A percentile compares a stretch with the other conserved stretches of the same genome.
phyloP scores from a whole-genome alignment of 1,140 invertebrate species.

The Phocides pigmalion region DNA sequence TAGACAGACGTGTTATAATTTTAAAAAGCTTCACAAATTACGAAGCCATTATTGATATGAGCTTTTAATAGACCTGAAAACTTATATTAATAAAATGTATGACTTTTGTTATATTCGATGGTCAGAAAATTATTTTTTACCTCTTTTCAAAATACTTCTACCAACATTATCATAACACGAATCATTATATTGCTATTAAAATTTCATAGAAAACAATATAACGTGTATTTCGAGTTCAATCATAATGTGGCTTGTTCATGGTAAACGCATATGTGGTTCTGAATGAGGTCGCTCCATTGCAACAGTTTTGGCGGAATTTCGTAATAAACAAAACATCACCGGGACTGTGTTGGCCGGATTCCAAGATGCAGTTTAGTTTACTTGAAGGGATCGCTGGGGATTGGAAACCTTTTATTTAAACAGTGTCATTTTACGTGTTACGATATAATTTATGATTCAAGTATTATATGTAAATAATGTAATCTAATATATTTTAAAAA shows the following conservation, averaged over 20 bases:
- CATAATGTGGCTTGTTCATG: conserved; percentile 49
- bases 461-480: background rate
- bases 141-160: too few relatives aligned
- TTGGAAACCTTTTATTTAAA: conserved; percentile 43
- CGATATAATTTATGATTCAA: background rate
- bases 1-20: too few relatives aligned
- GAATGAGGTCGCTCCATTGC: conserved; percentile 71
- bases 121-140: too few relatives aligned
- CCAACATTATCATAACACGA: too few relatives aligned
- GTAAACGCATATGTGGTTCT: conserved; percentile 58
- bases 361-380: conserved; percentile 57
- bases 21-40: too few relatives aligned
- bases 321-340: conserved; percentile 77
- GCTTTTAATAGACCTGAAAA: too few relatives aligned
- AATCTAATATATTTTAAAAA: too few relatives aligned
- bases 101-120: too few relatives aligned
- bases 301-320: conserved; percentile 80
- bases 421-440: conserved; percentile 18
- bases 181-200: background rate
- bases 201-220: background rate
- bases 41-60: too few relatives aligned
- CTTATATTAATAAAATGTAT: too few relatives aligned
- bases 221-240: conserved; percentile 37
- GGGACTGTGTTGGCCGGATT: conserved; percentile 55
- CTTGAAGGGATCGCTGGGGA: conserved; percentile 49